Evolutionary conservation across 1,140 invertebrate species (phyloP), one percentile per base, ranked within the genome.

Genomic region (Drosophila ficusphila): DNA sequence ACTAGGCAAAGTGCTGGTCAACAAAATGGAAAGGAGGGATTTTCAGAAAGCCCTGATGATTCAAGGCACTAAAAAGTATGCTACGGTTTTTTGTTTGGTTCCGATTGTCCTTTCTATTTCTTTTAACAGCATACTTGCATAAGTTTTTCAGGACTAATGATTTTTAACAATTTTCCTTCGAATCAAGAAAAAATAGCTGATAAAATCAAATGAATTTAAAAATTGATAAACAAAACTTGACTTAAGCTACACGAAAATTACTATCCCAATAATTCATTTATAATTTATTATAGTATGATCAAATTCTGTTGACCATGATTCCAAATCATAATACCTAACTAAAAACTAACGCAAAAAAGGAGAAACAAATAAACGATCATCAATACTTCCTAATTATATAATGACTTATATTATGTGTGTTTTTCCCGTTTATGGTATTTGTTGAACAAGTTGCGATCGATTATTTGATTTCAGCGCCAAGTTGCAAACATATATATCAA

Each of bases 381-480:
- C 18, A 46, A 58, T 60, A 70, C 14, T 31, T 44, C 48, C 25
- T 38, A 67, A 67, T 65, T 39, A 27, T 49, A 27, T 29, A 42
- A 36, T 51, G 60, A 25, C 64, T 51, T 68, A 74, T 67, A 61
- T 51, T 73, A 71, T 69, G 29, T 85, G 72, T 68, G 36, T 81
- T 60, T 81, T 58, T 71, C 21, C 25, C 58, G 49, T 70, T 74
- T 61, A 44, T 42, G 69, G 38, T 72, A 54, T 64, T 74, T 54
- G 23, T 47, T 64, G 44, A 69, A 74, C 42, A 61, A 76, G 48
- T 69, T 76, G 61, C 46, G 31, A 67, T 52, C 47, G 57, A 71
- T 81, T 83, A 86, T 89, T 89, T 86, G 78, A 89, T 90, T 90
- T 90, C 89, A 90, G 89, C 77, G 73, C 83, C 83, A 90, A 90